Conservation (phyloP, 1,140 invertebrate species). For the Cyphomyrmex costatus region DNA sequence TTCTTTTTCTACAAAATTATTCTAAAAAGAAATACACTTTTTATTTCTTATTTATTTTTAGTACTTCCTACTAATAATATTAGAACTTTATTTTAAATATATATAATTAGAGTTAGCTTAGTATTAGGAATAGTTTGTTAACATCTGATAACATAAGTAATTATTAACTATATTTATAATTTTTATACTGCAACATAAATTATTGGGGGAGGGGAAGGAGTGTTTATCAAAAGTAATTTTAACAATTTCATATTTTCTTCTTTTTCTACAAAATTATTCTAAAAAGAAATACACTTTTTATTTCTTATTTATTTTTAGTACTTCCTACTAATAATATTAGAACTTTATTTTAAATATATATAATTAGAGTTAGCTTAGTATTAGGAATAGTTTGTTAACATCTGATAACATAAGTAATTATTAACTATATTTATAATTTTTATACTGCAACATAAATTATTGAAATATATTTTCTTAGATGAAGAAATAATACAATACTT, state of each 20-base stretch:
- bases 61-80: background rate
- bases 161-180: background rate
- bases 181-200: too few relatives aligned
- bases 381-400: background rate
- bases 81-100: background rate
- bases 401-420: background rate
- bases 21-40: background rate
- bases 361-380: background rate
- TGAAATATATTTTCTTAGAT: background rate
- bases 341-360: slow-evolving; percentile 7
- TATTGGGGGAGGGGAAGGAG: too few relatives aligned
- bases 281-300: background rate
- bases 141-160: background rate
- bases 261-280: background rate
- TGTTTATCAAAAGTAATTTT: background rate
- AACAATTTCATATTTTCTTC: background rate
- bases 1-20: background rate
- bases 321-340: background rate
- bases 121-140: background rate
- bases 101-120: background rate
- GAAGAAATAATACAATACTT: background rate
- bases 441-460: background rate
- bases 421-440: background rate
- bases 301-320: background rate
- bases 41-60: slow-evolving; percentile 5